phyloP scores from a whole-genome alignment of 2,797 vertebrate species.

The Trichosurus vulpecula region DNA sequence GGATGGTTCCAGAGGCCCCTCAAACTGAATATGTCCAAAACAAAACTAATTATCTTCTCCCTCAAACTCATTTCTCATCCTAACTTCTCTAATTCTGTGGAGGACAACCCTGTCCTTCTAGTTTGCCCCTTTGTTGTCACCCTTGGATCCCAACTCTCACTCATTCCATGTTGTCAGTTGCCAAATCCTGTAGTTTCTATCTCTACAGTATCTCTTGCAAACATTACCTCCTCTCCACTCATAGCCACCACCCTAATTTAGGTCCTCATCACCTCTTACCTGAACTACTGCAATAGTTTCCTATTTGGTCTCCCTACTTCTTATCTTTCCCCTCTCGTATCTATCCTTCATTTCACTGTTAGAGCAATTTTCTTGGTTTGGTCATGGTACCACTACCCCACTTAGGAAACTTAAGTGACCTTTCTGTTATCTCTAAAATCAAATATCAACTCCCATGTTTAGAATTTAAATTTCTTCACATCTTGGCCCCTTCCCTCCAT shows the following conservation, averaged over 20 bases:
- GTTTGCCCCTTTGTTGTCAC: neutral
- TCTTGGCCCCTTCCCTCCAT: neutral
- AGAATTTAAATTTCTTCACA: neutral
- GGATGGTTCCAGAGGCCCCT: neutral
- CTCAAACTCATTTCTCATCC: neutral
- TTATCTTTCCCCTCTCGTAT: neutral
- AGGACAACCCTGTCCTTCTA: neutral
- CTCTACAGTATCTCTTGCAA: neutral
- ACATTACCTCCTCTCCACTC: neutral
- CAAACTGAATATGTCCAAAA: neutral
- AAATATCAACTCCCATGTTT: neutral
- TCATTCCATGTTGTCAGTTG: neutral
- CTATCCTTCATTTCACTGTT: neutral
- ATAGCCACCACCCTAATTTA: neutral
- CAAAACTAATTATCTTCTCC: neutral
- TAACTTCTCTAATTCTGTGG: neutral
- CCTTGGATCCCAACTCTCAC: neutral
- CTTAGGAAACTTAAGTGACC: neutral
- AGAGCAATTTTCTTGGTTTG: neutral
- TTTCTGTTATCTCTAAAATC: neutral
- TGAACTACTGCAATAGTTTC: neutral
- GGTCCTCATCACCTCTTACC: neutral
- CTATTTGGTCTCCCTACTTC: neutral
- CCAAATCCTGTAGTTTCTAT: neutral
- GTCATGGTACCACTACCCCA: neutral